Evolutionary conservation across 35 echinoderm and acorn worm genomes (phyloP).

Genomic region (Anneissia japonica): DNA sequence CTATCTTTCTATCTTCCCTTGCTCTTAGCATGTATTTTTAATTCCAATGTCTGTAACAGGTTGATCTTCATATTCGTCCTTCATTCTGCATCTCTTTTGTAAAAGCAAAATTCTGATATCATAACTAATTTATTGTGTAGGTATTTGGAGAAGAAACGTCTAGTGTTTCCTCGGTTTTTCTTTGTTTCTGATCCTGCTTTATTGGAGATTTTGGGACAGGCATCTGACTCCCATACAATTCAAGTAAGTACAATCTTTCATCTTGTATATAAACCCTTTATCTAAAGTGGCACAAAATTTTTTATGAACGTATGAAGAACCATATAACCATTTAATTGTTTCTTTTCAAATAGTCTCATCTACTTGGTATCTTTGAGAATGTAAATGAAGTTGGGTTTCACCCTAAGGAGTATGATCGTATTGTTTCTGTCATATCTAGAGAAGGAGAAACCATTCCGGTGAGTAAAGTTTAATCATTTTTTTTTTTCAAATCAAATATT

Average conservation of each 20-base stretch:
- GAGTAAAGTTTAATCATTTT: conserved; percentile 7
- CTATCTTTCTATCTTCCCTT: too few species aligned
- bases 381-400: conserved; percentile 98
- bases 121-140: conserved; percentile 9
- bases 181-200: conserved; percentile 97
- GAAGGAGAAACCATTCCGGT: conserved; percentile 94
- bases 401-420: conserved; percentile 94
- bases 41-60: too few species aligned
- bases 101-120: not conserved
- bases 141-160: conserved; percentile 92
- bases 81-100: too few species aligned
- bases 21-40: too few species aligned
- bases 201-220: conserved; percentile 93
- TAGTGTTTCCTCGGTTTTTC: conserved; percentile 96
- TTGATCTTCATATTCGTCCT: too few species aligned
- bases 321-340: too few species aligned
- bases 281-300: too few species aligned
- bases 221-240: conserved; percentile 95
- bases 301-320: not conserved
- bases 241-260: conserved; percentile 47
- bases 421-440: conserved; percentile 77
- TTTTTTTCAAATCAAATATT: not conserved
- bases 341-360: too few species aligned
- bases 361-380: conserved; percentile 98
- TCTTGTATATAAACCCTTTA: too few species aligned